A percentile compares a stretch with the other conserved stretches of the same genome.
phyloP scores from a whole-genome alignment of 2,888 invertebrate species.

The Patella caerulea region DNA sequence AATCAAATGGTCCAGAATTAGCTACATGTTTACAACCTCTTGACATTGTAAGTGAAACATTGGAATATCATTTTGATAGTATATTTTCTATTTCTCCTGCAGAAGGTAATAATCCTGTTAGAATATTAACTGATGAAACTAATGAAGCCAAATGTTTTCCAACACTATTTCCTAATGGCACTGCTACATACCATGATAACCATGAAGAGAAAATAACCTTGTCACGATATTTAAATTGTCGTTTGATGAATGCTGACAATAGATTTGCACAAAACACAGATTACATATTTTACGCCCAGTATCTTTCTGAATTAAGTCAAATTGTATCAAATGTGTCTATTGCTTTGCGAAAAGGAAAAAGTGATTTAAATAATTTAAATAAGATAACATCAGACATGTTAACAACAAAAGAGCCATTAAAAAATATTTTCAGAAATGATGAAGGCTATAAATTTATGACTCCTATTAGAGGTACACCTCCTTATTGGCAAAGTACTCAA shows the following conservation, averaged over 20 bases:
- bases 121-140: slow-evolving; percentile 21
- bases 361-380: slow-evolving; percentile 6
- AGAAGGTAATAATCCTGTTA: slow-evolving; percentile 30
- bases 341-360: slow-evolving; percentile 26
- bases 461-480: slow-evolving; percentile 22
- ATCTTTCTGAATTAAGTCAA: slow-evolving; percentile 26
- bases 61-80: slow-evolving; percentile 25
- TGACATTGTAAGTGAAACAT: slow-evolving; percentile 27
- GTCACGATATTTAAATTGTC: slow-evolving; percentile 24
- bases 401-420: slow-evolving; percentile 17
- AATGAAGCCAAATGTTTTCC: slow-evolving; percentile 31
- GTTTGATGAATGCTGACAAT: slow-evolving; percentile 24
- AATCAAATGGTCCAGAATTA: not conserved
- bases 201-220: slow-evolving; percentile 16
- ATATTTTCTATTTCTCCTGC: slow-evolving; percentile 32
- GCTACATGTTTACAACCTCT: slow-evolving; percentile 34
- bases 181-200: slow-evolving; percentile 9
- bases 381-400: slow-evolving; percentile 20
- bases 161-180: slow-evolving; percentile 27
- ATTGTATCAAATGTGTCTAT: slow-evolving; percentile 25
- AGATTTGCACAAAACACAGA: slow-evolving; percentile 25
- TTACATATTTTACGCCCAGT: slow-evolving; percentile 32
- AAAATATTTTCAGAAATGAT: slow-evolving; percentile 12
- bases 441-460: slow-evolving; percentile 21
- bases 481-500: slow-evolving; percentile 23